Conservation (phyloP, 1,140 invertebrate genomes). For the Melanaphis sacchari region DNA sequence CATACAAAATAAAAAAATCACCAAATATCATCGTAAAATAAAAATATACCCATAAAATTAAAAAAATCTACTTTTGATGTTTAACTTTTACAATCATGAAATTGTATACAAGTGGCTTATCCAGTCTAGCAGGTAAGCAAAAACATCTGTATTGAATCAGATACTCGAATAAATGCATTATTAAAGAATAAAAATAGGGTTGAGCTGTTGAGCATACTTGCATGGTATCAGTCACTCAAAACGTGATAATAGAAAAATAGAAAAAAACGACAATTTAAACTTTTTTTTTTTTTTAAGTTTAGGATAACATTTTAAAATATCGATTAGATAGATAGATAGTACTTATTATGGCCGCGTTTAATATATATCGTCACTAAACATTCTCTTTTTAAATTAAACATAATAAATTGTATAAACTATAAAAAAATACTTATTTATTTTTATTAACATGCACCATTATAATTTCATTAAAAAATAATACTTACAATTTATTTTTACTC, state of each 20-base stretch:
- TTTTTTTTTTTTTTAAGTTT: too few species aligned
- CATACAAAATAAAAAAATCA: too few species aligned
- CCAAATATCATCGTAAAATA: background rate
- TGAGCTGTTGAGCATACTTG: too few species aligned
- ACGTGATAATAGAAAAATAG: too few species aligned
- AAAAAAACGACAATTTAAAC: too few species aligned
- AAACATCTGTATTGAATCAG: background rate
- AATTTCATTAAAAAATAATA: background rate
- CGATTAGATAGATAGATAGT: background rate
- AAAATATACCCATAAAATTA: background rate
- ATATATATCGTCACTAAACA: background rate
- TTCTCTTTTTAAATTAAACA: background rate
- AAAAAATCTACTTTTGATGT: background rate
- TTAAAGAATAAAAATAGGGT: too few species aligned
- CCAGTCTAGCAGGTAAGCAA: background rate
- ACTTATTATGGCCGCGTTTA: background rate
- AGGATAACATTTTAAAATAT: too few species aligned
- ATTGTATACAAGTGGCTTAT: background rate
- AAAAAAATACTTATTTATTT: background rate
- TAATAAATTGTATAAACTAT: background rate
- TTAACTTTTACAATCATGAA: background rate
- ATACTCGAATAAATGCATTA: too few species aligned
- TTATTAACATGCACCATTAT: background rate
- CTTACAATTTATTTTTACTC: constrained; percentile 4
- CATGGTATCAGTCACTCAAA: too few species aligned